Percentiles rank a stretch among this genome's conserved stretches.
phyloP scores from a whole-genome alignment of 2,797 vertebrate genomes.

The Micromesistius poutassou region DNA sequence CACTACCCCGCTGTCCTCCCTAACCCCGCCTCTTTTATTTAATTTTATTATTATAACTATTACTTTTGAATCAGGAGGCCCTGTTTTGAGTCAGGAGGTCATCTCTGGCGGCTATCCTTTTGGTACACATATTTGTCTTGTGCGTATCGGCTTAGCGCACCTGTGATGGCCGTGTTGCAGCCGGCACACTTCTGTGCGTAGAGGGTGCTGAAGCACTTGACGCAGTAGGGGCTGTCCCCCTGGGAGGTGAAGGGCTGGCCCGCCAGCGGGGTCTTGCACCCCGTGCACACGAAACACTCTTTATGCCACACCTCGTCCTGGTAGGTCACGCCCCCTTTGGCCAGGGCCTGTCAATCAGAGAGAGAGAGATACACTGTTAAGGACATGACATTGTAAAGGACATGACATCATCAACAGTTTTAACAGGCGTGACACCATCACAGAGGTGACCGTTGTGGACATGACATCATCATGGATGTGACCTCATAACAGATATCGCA shows the following conservation, averaged over 20 bases:
- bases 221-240: slow-evolving; percentile 88
- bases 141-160: slow-evolving; percentile 57
- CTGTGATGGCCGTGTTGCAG: slow-evolving; percentile 92
- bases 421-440: too few species aligned
- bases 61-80: too few species aligned
- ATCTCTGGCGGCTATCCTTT: too few species aligned
- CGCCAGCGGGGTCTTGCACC: slow-evolving; percentile 84
- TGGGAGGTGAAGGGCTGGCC: slow-evolving; percentile 94
- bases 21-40: too few species aligned
- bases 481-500: too few species aligned
- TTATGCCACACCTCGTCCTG: slow-evolving; percentile 92
- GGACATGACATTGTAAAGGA: not conserved
- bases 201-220: slow-evolving; percentile 91
- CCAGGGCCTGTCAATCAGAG: slow-evolving; percentile 76
- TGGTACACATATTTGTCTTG: not conserved
- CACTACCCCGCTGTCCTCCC: too few species aligned
- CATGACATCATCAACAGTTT: too few species aligned
- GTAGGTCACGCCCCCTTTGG: slow-evolving; percentile 93
- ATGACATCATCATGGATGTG: too few species aligned
- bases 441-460: too few species aligned
- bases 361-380: not conserved
- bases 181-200: slow-evolving; percentile 91
- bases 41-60: too few species aligned
- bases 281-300: slow-evolving; percentile 89
- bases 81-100: too few species aligned